A percentile compares a stretch with the other conserved stretches of the same genome.
phyloP scores from a whole-genome alignment of 1,140 invertebrate species.

The Cyrtorhinus lividipennis region DNA sequence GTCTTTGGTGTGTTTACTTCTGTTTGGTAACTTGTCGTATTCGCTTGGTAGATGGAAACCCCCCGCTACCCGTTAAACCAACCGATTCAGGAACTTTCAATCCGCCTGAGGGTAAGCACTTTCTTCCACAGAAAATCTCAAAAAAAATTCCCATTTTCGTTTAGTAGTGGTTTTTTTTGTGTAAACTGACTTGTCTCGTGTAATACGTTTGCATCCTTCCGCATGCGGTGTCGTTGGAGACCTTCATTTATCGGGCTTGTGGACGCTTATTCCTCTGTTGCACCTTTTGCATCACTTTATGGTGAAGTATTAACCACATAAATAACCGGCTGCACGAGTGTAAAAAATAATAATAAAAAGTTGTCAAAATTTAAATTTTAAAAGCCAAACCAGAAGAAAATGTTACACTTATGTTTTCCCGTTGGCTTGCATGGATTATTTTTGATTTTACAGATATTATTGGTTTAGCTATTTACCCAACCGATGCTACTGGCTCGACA shows the following conservation, averaged over 20 bases:
- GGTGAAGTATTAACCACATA: too few relatives aligned
- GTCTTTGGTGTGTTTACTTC: constrained; percentile 15
- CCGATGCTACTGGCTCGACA: constrained; percentile 55
- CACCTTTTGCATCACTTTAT: not conserved
- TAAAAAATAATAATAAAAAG: not conserved
- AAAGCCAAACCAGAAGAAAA: constrained; percentile 1
- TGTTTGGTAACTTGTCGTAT: constrained; percentile 20
- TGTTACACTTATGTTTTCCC: constrained; percentile 11
- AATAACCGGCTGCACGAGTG: not conserved
- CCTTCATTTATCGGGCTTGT: not conserved
- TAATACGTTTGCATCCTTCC: not conserved
- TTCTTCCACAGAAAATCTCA: constrained; percentile 1
- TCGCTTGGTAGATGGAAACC: constrained; percentile 20
- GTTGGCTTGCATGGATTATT: constrained; percentile 15
- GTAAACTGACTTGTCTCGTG: too few relatives aligned
- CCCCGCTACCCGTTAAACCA: constrained; percentile 4
- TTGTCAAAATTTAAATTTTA: constrained; percentile 8
- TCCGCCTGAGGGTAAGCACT: constrained; percentile 24
- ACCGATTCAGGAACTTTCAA: constrained; percentile 11
- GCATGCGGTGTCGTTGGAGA: not conserved
- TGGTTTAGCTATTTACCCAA: constrained; percentile 48
- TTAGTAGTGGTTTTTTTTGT: constrained; percentile 5
- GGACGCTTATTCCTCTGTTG: not conserved
- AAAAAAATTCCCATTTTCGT: not conserved
- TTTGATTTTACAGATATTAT: constrained; percentile 15